Percentiles rank a stretch among this genome's conserved stretches.
Evolutionary conservation across 2,113 vertebrate genomes (phyloP).

Genomic region (Engraulis encrasicolus): DNA sequence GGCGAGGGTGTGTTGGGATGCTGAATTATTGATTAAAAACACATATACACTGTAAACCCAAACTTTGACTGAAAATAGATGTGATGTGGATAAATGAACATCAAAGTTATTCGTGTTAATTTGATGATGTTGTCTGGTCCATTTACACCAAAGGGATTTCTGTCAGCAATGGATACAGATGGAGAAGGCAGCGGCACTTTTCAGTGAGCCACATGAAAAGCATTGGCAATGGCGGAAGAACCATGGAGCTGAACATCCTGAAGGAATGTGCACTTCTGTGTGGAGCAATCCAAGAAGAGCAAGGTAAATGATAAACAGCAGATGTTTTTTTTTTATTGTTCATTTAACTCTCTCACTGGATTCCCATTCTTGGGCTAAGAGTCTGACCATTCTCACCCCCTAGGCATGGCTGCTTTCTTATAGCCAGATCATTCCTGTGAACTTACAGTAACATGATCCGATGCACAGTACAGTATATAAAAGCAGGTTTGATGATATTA

Average conservation of each 20-base stretch:
- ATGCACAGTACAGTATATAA: no score
- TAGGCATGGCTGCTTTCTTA: no score
- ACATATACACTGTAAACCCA: background rate
- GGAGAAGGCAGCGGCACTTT: slow-evolving; percentile 72
- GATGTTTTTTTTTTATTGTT: no score
- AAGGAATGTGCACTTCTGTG: slow-evolving; percentile 28
- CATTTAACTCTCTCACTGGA: no score
- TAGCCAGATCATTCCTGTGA: no score
- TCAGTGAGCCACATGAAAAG: slow-evolving; percentile 64
- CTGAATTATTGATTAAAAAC: background rate
- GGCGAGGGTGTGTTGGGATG: background rate
- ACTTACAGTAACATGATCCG: no score
- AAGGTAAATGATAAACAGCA: slow-evolving; percentile 1
- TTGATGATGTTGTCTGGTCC: background rate
- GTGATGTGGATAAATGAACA: no score
- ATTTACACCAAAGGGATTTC: slow-evolving; percentile 52
- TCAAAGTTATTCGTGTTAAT: background rate
- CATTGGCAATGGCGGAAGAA: slow-evolving; percentile 67
- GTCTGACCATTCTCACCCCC: no score
- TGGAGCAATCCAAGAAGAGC: slow-evolving; percentile 37
- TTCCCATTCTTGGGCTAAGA: no score
- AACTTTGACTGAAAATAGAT: background rate
- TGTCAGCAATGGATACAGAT: slow-evolving; percentile 54
- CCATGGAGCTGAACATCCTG: slow-evolving; percentile 50
- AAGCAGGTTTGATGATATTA: no score